Conservation (phyloP, 2,113 vertebrate species). For the Plectropomus leopardus region DNA sequence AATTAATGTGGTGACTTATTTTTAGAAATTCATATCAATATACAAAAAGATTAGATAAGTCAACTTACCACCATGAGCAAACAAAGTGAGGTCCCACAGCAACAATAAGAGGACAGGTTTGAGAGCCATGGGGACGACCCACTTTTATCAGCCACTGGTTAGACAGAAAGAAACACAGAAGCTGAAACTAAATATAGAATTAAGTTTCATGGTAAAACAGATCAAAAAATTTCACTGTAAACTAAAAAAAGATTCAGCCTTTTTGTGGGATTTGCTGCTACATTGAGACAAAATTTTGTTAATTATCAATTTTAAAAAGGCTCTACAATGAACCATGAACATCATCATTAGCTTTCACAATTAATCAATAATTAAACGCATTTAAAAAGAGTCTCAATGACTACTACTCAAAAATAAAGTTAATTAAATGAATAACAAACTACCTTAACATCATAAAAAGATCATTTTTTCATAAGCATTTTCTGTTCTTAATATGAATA, state of each 20-base stretch:
- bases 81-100: conserved; percentile 45
- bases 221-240: background rate
- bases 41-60: background rate
- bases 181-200: conserved; percentile 11
- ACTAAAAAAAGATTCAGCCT: background rate
- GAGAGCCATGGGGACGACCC: conserved; percentile 59
- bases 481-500: background rate
- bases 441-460: background rate
- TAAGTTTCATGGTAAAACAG: background rate
- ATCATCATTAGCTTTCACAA: background rate
- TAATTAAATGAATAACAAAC: background rate
- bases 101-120: background rate
- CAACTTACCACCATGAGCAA: conserved; percentile 44
- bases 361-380: background rate
- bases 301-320: background rate
- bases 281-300: background rate
- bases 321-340: background rate
- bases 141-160: conserved; percentile 1
- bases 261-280: background rate
- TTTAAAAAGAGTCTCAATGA: background rate
- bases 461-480: background rate
- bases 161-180: conserved; percentile 6
- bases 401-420: background rate
- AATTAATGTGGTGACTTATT: background rate
- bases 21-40: background rate